Evolutionary conservation across 2,113 vertebrate genomes (phyloP), one percentile per base, ranked within the genome.

Genomic region (Oryzias woworae): DNA sequence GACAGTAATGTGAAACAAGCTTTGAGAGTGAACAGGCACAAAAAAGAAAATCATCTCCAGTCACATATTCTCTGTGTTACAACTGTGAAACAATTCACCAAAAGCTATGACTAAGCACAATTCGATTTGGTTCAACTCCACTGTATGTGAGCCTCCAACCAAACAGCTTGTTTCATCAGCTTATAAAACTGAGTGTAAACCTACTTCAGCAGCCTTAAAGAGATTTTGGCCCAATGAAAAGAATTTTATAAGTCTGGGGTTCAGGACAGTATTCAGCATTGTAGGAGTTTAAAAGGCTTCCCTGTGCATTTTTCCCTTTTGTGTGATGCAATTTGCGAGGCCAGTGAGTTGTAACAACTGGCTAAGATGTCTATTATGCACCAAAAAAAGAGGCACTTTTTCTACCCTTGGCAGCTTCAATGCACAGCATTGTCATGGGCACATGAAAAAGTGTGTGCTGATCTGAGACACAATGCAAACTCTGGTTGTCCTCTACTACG

Each of bases 191-290:
- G 26, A 14, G n/a, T 44, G n/a, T 57, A 49, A 78, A 62, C 10
- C 7, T 3, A 18, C 53, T 17, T 44, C 28, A 48, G 16, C 28
- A 58, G 41, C 43, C 14, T n/a, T 47, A 28, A 44, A 44, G n/a
- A 80, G 64, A 52, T 53, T 60, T 73, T 22, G 16, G 31, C 28
- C 69, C 66, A 66, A 42, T 42, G 12, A 2, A 76, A 75, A 69
- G 61, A 5, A 12, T 10, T 45, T 68, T 23, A 81, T 49, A 54
- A 58, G 42, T 43, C 46, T 80, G 73, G 18, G 41, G 16, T 48
- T 43, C 36, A 13, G n/a, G 7, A 2, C 26, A 22, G 44, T 36
- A 69, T 65, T 31, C 5, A 53, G 2, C 24, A 24, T 16, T 10
- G n/a, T 42, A 12, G 70, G 16, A 63, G 63, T 53, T 47, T 50